Percentiles rank a stretch among this genome's conserved stretches.
Conservation (phyloP, 2,888 invertebrate genomes). For the Yponomeuta cagnagella region DNA sequence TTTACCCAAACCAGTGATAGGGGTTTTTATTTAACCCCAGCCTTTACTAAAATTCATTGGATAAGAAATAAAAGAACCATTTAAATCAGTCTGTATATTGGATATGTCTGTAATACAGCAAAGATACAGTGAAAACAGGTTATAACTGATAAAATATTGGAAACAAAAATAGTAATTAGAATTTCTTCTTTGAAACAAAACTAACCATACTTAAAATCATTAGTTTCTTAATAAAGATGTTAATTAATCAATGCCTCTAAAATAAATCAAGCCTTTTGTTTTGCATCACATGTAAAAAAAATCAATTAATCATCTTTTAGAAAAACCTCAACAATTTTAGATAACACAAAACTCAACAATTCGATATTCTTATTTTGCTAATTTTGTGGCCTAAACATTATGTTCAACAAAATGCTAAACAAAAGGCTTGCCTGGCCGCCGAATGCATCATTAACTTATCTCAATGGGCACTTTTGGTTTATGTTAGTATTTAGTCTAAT, state of each 20-base stretch:
- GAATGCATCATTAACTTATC: constrained; percentile 65
- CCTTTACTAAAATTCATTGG: neutral
- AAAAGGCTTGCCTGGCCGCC: constrained; percentile 57
- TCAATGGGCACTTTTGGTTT: constrained; percentile 78
- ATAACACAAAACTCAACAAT: constrained; percentile 71
- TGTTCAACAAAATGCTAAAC: constrained; percentile 64
- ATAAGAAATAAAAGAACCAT: constrained; percentile 2
- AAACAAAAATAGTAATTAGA: constrained; percentile 75
- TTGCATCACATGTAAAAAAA: constrained; percentile 61
- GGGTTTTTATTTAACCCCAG: constrained; percentile 8
- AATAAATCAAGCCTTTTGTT: constrained; percentile 65
- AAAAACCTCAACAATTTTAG: constrained; percentile 71
- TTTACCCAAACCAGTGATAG: too few relatives aligned
- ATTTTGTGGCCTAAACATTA: constrained; percentile 73
- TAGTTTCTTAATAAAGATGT: constrained; percentile 68
- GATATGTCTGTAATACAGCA: constrained; percentile 78
- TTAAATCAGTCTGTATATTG: constrained; percentile 78
- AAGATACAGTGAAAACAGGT: constrained; percentile 74
- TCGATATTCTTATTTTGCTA: constrained; percentile 64
- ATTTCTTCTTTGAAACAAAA: constrained; percentile 74
- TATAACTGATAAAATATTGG: constrained; percentile 70
- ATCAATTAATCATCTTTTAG: constrained; percentile 52
- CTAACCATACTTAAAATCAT: constrained; percentile 69
- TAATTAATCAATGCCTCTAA: constrained; percentile 73
- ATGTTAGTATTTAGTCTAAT: constrained; percentile 73